Percentiles rank a stretch among this genome's conserved stretches.
Conservation (phyloP, 2,797 vertebrate species). For the Loris lydekkerianus region DNA sequence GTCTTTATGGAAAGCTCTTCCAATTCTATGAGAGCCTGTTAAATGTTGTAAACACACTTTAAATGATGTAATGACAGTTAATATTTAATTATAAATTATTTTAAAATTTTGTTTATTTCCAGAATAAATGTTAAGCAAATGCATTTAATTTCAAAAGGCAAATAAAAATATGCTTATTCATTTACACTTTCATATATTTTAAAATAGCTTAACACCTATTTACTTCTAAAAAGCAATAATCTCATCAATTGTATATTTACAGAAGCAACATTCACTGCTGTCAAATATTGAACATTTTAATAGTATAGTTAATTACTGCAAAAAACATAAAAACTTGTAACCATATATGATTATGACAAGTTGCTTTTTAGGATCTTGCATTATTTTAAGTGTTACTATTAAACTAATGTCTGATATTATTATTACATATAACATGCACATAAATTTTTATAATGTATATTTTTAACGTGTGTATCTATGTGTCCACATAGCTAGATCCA, state of each 20-base stretch:
- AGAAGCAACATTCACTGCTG: not conserved
- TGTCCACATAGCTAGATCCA: not conserved
- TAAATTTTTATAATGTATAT: not conserved
- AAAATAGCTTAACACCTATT: not conserved
- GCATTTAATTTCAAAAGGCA: not conserved
- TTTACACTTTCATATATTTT: not conserved
- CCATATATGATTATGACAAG: not conserved
- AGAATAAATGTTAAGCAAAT: not conserved
- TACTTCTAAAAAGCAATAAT: not conserved
- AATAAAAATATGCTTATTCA: not conserved
- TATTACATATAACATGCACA: not conserved
- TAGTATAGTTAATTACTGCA: not conserved
- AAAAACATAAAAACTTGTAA: not conserved
- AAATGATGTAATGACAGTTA: not conserved
- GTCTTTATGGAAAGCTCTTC: not conserved
- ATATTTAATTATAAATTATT: not conserved
- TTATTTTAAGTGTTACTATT: not conserved
- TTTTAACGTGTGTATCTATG: not conserved
- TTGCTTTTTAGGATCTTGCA: not conserved
- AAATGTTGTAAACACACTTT: not conserved
- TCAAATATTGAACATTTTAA: slow-evolving; percentile 17
- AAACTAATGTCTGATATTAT: not conserved
- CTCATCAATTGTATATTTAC: not conserved
- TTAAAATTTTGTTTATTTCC: not conserved
- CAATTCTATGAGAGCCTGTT: not conserved